Evolutionary conservation across 2,113 vertebrate genomes (phyloP).

Genomic region (Phylloscopus trochilus): DNA sequence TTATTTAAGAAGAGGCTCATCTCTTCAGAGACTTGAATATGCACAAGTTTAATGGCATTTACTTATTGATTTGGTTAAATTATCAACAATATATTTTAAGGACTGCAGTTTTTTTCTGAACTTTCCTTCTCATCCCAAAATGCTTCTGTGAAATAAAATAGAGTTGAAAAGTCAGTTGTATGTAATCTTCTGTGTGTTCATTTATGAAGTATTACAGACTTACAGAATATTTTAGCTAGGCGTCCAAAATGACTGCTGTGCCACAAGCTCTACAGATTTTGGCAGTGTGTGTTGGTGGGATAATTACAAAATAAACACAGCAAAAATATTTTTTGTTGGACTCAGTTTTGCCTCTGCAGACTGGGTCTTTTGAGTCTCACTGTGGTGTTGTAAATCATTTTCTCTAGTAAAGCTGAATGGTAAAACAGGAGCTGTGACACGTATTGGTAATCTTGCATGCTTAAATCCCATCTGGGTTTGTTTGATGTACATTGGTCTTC

Average conservation of each 20-base stretch:
- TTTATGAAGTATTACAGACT: background rate
- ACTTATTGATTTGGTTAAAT: background rate
- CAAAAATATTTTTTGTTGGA: background rate
- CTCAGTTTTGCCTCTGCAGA: background rate
- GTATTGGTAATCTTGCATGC: background rate
- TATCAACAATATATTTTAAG: background rate
- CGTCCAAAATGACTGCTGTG: background rate
- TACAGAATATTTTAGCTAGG: background rate
- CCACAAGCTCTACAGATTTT: background rate
- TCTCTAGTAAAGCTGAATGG: background rate
- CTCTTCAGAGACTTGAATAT: background rate
- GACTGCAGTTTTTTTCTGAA: background rate
- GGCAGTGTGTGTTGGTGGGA: background rate
- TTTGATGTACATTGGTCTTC: background rate
- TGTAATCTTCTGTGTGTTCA: background rate
- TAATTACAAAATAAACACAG: conserved; percentile 8
- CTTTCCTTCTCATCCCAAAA: background rate
- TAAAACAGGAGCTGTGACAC: background rate
- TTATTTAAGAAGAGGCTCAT: background rate
- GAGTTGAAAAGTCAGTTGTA: background rate
- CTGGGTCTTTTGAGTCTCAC: background rate
- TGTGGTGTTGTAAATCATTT: background rate
- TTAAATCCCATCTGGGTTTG: background rate
- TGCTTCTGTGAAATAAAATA: conserved; percentile 40
- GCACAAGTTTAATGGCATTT: background rate